A percentile compares a stretch with the other conserved stretches of the same genome.
Conservation (phyloP, 2,888 invertebrate genomes). For the Latrodectus elegans region DNA sequence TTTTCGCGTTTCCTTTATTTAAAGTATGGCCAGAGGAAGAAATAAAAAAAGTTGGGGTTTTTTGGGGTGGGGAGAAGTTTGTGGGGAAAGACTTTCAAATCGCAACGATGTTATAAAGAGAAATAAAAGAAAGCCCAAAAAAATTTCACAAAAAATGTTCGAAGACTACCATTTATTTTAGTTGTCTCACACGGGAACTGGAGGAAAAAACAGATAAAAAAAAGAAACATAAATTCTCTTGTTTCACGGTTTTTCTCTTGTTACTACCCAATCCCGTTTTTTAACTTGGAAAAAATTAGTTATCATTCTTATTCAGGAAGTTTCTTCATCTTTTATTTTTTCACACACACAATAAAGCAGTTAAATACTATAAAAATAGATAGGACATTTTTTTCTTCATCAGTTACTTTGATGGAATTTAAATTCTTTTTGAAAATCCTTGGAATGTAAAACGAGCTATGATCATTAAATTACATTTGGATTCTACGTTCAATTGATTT, state of each 20-base stretch:
- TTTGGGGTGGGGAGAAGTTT: conserved; percentile 15
- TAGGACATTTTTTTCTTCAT: conserved; percentile 25
- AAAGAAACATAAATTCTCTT: conserved; percentile 64
- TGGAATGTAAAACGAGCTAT: conserved; percentile 22
- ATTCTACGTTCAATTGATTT: no score
- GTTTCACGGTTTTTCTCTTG: conserved; percentile 63
- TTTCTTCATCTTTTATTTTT: conserved; percentile 34
- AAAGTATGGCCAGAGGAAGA: conserved; percentile 42
- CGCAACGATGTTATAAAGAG: conserved; percentile 22
- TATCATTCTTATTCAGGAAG: conserved; percentile 48
- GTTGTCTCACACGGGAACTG: conserved; percentile 52
- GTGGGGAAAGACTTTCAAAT: conserved; percentile 44
- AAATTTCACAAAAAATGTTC: conserved; percentile 50
- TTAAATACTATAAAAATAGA: conserved; percentile 48
- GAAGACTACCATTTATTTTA: conserved; percentile 65
- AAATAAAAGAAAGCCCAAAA: neutral
- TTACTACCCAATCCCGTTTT: conserved; percentile 52
- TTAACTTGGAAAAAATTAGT: conserved; percentile 59
- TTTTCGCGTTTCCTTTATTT: conserved; percentile 56
- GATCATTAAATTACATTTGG: conserved; percentile 27
- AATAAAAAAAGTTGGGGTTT: conserved; percentile 18
- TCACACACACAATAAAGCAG: conserved; percentile 31
- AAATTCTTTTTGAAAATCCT: conserved; percentile 26
- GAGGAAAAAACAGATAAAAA: conserved; percentile 31
- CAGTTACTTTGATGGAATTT: conserved; percentile 41